Base-by-base conservation (phyloP, 1,140 invertebrate species). In the Acromyrmex echinatior region DNA sequence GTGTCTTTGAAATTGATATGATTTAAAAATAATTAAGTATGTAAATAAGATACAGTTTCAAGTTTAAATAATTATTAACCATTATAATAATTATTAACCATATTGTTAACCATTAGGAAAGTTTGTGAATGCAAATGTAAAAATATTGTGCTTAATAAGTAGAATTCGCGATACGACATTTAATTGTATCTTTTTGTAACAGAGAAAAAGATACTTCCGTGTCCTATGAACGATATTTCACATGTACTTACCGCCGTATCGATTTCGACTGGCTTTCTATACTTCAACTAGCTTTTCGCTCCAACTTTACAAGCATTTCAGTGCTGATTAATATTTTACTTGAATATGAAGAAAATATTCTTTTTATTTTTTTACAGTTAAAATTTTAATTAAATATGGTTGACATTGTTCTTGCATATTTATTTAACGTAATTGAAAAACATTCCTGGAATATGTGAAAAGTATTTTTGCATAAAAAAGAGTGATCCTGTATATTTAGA, bases 351-450 rank as follows among this genome's bases (percentile, higher is more conserved):
- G 4, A 28, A 66, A 74, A 82, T 45, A 73, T 60, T 73, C 7
- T n/a, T 7, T 16, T 71, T 1, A 10, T 21, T 45, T 39, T 18
- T 81, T 66, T 18, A 7, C 6, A 28, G 2, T 70, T 70, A 28
- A 3, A 7, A 71, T 60, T 82, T 82, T 49, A 82, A 82, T 73
- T 3, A 49, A 60, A 73, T 49, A 12, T 53, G 49, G 10, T 18
- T 1, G 7, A 71, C 6, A 58, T 21, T 1, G 18, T 35, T n/a
- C 4, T 51, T 1, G 10, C 25, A 21, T 68, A 18, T 70, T 70
- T 56, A 56, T 7, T 80, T 66, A 70, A 45, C 2, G 7, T 39
- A 39, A 80, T 70, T 70, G 2, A 39, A 70, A 56, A 80, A 7
- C 3, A 56, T 39, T 80, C 1, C 6, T 4, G 0, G 7, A 16